Percentiles rank a stretch among this genome's conserved stretches.
These are phyloP conservation scores for Antechinus stuartii DNA, from an alignment of 2,113 vertebrate genomes.

Conservation along the genomic window DNA sequence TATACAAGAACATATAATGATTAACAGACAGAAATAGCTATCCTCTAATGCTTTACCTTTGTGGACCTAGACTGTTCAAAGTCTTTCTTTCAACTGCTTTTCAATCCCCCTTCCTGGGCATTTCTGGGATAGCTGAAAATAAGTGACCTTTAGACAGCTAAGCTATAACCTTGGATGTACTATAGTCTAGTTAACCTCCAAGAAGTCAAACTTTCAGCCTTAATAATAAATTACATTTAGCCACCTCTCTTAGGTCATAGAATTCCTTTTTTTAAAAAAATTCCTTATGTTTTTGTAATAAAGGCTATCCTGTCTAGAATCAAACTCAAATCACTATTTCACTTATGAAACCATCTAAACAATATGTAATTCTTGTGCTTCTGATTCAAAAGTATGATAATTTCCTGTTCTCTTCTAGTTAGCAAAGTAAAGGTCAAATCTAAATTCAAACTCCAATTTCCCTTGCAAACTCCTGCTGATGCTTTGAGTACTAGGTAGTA, in stretches of 20 bases:
- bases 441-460: slow-evolving; percentile 10
- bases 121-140: slow-evolving; percentile 20
- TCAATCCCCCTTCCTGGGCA: slow-evolving; percentile 50
- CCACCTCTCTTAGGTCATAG: slow-evolving; percentile 6
- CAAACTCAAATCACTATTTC: slow-evolving; percentile 23
- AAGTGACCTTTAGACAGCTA: slow-evolving; percentile 54
- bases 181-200: slow-evolving; percentile 45
- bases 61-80: slow-evolving; percentile 65
- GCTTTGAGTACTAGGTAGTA: slow-evolving; percentile 10
- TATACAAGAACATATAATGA: slow-evolving; percentile 66
- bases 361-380: not conserved
- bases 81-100: slow-evolving; percentile 67
- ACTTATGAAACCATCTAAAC: not conserved
- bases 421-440: slow-evolving; percentile 57
- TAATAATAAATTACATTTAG: slow-evolving; percentile 37
- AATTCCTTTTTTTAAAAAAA: slow-evolving; percentile 27
- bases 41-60: slow-evolving; percentile 71
- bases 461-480: slow-evolving; percentile 42
- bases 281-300: slow-evolving; percentile 27
- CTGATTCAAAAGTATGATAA: slow-evolving; percentile 19
- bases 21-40: slow-evolving; percentile 69
- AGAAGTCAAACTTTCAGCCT: slow-evolving; percentile 34
- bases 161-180: slow-evolving; percentile 3
- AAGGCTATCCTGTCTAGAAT: not conserved
- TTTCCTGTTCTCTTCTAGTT: slow-evolving; percentile 11